phyloP scores from a whole-genome alignment of 1,140 invertebrate genomes.

The Dreissena polymorpha region DNA sequence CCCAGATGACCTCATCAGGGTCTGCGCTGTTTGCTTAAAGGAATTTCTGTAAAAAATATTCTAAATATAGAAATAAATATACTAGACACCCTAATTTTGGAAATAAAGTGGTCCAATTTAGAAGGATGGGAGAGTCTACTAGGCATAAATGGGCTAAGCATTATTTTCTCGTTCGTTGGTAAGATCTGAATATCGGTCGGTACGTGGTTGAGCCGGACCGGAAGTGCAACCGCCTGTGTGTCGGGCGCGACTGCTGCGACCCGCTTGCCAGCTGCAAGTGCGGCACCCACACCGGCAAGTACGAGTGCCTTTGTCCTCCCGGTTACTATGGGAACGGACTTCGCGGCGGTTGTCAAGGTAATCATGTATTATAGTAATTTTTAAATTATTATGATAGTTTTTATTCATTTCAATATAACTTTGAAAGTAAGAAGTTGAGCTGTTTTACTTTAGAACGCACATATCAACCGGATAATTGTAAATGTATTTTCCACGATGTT shows the following conservation, averaged over 20 bases:
- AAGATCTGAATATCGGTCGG: constrained; percentile 84
- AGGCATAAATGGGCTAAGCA: too few relatives aligned
- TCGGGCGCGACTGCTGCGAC: constrained; percentile 82
- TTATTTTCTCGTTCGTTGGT: constrained; percentile 54
- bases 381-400: not conserved
- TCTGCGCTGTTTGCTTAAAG: too few relatives aligned
- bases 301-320: constrained; percentile 84
- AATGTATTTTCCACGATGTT: not conserved
- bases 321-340: constrained; percentile 87
- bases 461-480: not conserved
- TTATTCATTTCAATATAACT: not conserved
- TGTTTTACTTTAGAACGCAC: not conserved
- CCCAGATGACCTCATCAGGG: too few relatives aligned
- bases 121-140: too few relatives aligned
- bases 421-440: not conserved
- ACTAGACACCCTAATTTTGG: too few relatives aligned
- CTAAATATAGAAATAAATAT: too few relatives aligned
- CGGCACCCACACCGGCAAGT: constrained; percentile 86
- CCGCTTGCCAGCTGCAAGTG: constrained; percentile 84
- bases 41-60: too few relatives aligned
- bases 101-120: too few relatives aligned
- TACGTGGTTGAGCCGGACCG: constrained; percentile 81
- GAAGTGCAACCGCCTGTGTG: constrained; percentile 83
- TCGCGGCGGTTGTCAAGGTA: constrained; percentile 81
- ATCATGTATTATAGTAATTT: not conserved